phyloP scores from a whole-genome alignment of 2,888 invertebrate genomes.

The Caenorhabditis auriculariae region DNA sequence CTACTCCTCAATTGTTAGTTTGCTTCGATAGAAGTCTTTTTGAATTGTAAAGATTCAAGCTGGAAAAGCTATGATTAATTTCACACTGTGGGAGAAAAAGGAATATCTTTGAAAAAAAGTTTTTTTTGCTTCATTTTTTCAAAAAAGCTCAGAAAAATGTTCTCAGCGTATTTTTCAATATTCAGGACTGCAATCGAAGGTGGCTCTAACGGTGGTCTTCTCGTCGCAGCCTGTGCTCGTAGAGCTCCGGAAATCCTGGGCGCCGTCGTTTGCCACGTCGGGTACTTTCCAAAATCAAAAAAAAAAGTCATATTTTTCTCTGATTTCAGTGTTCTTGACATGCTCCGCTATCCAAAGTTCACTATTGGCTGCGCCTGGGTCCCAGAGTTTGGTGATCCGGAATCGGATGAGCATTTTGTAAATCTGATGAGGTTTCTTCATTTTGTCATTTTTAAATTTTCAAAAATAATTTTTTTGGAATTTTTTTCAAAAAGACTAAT shows the following conservation, averaged over 20 bases:
- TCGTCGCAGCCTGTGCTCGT: slow-evolving; percentile 91
- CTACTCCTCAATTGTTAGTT: slow-evolving; percentile 71
- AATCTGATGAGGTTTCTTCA: background rate
- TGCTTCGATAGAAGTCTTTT: background rate
- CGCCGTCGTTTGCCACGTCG: slow-evolving; percentile 88
- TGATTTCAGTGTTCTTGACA: slow-evolving; percentile 82
- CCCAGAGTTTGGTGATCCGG: slow-evolving; percentile 90
- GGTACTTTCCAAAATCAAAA: too few species aligned
- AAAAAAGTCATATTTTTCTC: background rate
- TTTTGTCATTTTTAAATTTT: slow-evolving; percentile 1
- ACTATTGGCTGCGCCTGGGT: slow-evolving; percentile 96
- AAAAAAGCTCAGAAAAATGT: too few species aligned
- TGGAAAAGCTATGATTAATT: background rate
- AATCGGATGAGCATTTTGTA: slow-evolving; percentile 79
- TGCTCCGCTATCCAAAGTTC: slow-evolving; percentile 95
- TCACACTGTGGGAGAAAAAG: background rate
- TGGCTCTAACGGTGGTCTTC: slow-evolving; percentile 92
- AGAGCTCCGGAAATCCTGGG: slow-evolving; percentile 92
- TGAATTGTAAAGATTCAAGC: background rate
- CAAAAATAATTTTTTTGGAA: background rate
- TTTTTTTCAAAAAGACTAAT: background rate
- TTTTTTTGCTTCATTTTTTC: too few species aligned
- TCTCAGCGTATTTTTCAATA: too few species aligned
- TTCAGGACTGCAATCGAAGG: slow-evolving; percentile 81
- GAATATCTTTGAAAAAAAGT: too few species aligned